Base-by-base conservation (phyloP, 2,797 vertebrate genomes). In the Acipenser ruthenus region DNA sequence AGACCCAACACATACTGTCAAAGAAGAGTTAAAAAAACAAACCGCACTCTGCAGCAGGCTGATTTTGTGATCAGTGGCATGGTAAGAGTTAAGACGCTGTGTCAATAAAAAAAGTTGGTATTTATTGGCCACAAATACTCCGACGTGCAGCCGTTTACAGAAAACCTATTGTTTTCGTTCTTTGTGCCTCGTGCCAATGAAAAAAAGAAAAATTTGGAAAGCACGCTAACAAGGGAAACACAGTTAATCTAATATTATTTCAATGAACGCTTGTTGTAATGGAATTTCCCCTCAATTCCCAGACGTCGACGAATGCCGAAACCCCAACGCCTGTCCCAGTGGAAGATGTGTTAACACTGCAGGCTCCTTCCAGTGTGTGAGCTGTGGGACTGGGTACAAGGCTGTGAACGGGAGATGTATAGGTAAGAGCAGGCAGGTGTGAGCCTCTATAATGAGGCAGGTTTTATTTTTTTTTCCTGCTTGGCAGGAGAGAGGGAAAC, bases 251-350 rank as follows among this genome's bases (percentile, higher is more conserved):
- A 60, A 62, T 58, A 62, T 69, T 55, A 56, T 59, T 60, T 70
- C 65, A 70, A 63, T 50, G 53, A 67, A 52, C 18, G 64, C 63
- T 72, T 69, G 65, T 69, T 78, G 62, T 73, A 62, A 70, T 62
- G 48, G 62, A 69, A 69, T 72, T 65, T 58, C 50, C 65, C 63
- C 68, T 49, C 15, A 37, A 59, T 49, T 48, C 60, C 66, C 80
- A 90, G 88, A 91, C 77, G 69, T 87, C 67, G 87, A 91, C 71
- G 88, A 91, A 76, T 90, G 89, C 79, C 74, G 75, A 60, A 81
- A 84, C 75, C 80, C 78, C 55, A 75, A 65, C 67, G 81, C 81
- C 55, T 90, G 89, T 76, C 84, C 82, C 65, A 61, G 48, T 2
- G 82, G 83, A 6, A 70, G 77, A 70, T 90, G 88, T 63, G 65